Conservation (phyloP, 2,888 invertebrate genomes). For the Carterocephalus palaemon region DNA sequence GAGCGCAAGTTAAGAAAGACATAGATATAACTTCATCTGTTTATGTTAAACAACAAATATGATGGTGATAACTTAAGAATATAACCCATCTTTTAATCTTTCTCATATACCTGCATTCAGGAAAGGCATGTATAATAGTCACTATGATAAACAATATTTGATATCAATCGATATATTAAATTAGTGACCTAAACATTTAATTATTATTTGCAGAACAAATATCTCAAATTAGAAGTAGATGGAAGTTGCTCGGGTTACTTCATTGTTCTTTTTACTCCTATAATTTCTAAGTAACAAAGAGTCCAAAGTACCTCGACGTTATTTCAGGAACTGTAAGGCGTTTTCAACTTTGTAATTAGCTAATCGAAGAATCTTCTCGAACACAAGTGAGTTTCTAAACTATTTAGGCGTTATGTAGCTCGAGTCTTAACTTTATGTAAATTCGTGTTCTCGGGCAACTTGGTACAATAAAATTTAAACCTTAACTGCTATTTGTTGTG, state of each 20-base stretch:
- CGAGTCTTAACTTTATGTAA: conserved; percentile 25
- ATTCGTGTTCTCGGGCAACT: conserved; percentile 19
- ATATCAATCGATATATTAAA: too few species aligned
- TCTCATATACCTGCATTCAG: too few species aligned
- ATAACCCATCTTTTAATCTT: too few species aligned
- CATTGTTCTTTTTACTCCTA: conserved; percentile 2
- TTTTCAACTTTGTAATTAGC: conserved; percentile 24
- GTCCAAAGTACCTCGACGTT: conserved; percentile 2
- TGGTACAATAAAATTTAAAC: conserved; percentile 24
- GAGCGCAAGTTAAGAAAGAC: too few species aligned
- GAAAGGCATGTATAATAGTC: too few species aligned
- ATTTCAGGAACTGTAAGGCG: conserved; percentile 4
- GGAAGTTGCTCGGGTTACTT: conserved; percentile 1
- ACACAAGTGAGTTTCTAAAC: conserved; percentile 20
- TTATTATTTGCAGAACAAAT: too few species aligned
- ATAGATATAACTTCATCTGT: too few species aligned
- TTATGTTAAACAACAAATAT: too few species aligned
- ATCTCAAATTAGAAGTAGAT: too few species aligned
- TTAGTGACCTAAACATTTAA: too few species aligned
- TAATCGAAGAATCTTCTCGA: conserved; percentile 23
- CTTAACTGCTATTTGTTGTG: conserved; percentile 24
- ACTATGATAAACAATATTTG: too few species aligned
- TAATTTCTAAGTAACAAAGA: background rate
- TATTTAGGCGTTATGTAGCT: conserved; percentile 22
- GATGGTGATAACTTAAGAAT: too few species aligned